Conservation (phyloP, 2,113 vertebrate genomes). For the Chauna torquata region DNA sequence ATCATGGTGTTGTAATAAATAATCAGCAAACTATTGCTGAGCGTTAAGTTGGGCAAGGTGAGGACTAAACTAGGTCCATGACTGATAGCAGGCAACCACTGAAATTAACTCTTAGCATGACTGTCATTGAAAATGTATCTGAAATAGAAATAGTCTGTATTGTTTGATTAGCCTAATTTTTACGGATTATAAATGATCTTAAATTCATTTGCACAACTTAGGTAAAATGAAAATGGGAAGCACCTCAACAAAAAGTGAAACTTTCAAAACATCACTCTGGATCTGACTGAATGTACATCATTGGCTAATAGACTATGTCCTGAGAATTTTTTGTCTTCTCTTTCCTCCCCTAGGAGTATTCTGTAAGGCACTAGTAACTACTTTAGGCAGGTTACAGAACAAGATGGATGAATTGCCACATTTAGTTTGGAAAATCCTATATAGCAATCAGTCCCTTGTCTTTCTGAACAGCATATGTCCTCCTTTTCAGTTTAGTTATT, state of each 20-base stretch:
- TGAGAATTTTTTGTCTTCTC: background rate
- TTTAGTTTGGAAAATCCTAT: background rate
- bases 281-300: background rate
- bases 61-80: background rate
- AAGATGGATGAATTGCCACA: conserved; percentile 16
- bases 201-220: background rate
- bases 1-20: conserved; percentile 6
- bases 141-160: background rate
- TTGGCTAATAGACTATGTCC: background rate
- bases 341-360: background rate
- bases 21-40: background rate
- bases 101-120: background rate
- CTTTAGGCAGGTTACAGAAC: background rate
- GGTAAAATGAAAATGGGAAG: background rate
- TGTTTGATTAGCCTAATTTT: background rate
- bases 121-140: background rate
- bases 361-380: background rate
- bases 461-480: background rate
- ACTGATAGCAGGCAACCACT: background rate
- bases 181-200: background rate
- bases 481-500: background rate
- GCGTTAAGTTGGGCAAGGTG: background rate
- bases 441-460: background rate
- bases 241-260: background rate
- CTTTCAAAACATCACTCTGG: background rate